Evolutionary conservation across 2,888 invertebrate genomes (phyloP).

Genomic region (Stictocephala bisonia): DNA sequence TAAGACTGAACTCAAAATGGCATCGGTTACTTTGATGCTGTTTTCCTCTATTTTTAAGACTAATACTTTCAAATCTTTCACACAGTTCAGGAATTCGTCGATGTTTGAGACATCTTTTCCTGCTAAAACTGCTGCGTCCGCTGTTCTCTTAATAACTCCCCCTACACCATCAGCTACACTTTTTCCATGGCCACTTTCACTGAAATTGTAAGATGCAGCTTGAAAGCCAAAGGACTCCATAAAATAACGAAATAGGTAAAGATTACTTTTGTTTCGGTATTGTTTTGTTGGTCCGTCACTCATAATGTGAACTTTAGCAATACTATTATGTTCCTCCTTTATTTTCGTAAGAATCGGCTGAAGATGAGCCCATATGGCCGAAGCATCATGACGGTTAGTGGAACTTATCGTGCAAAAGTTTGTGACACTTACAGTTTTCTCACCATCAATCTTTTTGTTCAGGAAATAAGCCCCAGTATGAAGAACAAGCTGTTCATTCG

Average conservation of each 20-base stretch:
- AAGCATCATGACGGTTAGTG: neutral
- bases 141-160: slow-evolving; percentile 23
- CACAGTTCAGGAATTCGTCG: slow-evolving; percentile 15
- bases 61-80: slow-evolving; percentile 4
- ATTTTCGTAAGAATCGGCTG: neutral
- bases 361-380: slow-evolving; percentile 16
- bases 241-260: slow-evolving; percentile 12
- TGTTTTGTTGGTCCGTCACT: slow-evolving; percentile 36
- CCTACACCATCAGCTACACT: slow-evolving; percentile 35
- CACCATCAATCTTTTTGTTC: neutral
- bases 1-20: neutral
- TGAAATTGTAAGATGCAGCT: slow-evolving; percentile 26
- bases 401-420: slow-evolving; percentile 20
- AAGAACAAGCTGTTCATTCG: neutral
- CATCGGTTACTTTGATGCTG: neutral
- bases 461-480: neutral
- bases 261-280: slow-evolving; percentile 32
- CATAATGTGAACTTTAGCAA: neutral
- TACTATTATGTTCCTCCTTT: neutral
- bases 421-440: neutral
- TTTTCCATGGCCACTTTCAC: slow-evolving; percentile 31
- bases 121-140: neutral
- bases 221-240: slow-evolving; percentile 24
- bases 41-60: slow-evolving; percentile 3
- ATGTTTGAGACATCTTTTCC: slow-evolving; percentile 29